Percentiles rank a stretch among this genome's conserved stretches.
These are phyloP conservation scores for Sebastes umbrosus DNA, from an alignment of 2,797 vertebrate species.

Conservation along the genomic window DNA sequence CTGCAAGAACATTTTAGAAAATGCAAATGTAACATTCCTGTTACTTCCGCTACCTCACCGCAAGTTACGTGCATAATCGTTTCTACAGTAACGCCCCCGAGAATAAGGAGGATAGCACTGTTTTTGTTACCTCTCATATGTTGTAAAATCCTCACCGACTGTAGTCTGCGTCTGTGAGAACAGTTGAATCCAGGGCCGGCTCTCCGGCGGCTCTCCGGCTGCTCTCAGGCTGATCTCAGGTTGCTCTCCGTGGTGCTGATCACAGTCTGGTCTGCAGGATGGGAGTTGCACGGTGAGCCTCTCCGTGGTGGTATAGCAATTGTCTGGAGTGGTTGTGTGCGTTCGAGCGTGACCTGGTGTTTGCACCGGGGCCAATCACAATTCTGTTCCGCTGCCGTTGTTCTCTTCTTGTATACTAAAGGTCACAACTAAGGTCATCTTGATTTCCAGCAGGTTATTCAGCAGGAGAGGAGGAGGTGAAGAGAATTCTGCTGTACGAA, in stretches of 20 bases:
- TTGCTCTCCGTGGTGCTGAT: neutral
- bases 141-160: neutral
- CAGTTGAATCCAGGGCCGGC: too few species aligned
- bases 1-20: too few species aligned
- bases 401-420: neutral
- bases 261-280: neutral
- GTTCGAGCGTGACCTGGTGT: too few species aligned
- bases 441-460: neutral
- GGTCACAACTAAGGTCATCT: neutral
- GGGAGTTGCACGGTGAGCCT: too few species aligned
- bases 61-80: fast-evolving
- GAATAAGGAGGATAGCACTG: neutral
- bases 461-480: too few species aligned
- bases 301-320: too few species aligned
- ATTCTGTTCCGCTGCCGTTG: neutral
- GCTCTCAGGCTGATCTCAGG: too few species aligned
- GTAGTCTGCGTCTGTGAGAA: neutral
- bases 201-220: too few species aligned
- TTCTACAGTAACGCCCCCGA: too few species aligned
- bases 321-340: too few species aligned
- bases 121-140: neutral
- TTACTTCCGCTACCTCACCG: too few species aligned
- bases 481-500: neutral
- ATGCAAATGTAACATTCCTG: too few species aligned
- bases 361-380: neutral